phyloP scores from a whole-genome alignment of 2,888 invertebrate genomes.

The Lithodes maja region DNA sequence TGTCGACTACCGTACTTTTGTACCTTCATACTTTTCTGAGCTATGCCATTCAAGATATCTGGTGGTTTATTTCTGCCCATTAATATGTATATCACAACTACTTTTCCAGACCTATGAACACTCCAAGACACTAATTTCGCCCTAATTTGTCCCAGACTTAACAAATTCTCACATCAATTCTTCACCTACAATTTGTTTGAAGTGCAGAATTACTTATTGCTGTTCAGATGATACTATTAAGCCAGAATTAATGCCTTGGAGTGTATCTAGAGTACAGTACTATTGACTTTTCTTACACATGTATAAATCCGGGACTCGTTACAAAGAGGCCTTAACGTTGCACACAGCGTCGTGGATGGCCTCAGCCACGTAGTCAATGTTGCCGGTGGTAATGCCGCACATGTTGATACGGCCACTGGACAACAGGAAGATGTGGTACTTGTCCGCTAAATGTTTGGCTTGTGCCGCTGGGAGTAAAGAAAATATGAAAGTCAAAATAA shows the following conservation, averaged over 20 bases:
- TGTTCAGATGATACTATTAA: not conserved
- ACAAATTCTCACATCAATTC: too few species aligned
- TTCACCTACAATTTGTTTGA: too few species aligned
- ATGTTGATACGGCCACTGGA: constrained; percentile 99
- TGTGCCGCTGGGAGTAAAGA: constrained; percentile 63
- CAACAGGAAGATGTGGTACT: constrained; percentile 94
- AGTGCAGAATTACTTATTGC: not conserved
- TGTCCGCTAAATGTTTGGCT: constrained; percentile 81
- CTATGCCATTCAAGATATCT: too few species aligned
- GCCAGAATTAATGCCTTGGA: too few species aligned
- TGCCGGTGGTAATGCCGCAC: constrained; percentile 95
- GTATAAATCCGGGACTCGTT: not conserved
- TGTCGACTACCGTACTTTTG: too few species aligned
- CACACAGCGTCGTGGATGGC: constrained; percentile 92
- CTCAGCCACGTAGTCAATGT: constrained; percentile 94
- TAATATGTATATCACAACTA: too few species aligned
- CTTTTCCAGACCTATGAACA: too few species aligned
- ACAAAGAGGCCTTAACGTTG: constrained; percentile 75
- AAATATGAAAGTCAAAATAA: not conserved
- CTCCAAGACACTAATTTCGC: too few species aligned
- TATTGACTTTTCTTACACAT: not conserved
- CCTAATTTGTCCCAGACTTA: too few species aligned
- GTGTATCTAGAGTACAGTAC: not conserved
- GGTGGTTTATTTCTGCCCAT: too few species aligned
- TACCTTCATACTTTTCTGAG: too few species aligned